Evolutionary conservation across 2,113 vertebrate genomes (phyloP), one percentile per base, ranked within the genome.

Genomic region (Mystacornis crossleyi): DNA sequence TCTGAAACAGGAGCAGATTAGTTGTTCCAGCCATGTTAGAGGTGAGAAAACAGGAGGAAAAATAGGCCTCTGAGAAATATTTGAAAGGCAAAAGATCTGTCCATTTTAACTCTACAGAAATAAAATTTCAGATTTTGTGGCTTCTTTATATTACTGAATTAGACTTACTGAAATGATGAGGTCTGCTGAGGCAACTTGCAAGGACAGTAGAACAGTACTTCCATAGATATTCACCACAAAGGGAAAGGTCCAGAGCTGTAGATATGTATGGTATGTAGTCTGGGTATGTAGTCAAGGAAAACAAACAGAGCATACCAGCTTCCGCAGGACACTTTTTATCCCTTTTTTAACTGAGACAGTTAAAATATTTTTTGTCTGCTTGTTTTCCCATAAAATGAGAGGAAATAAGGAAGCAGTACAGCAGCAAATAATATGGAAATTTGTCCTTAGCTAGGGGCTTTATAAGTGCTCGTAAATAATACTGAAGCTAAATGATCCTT

Each of bases 371-470:
- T 58, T 58, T 67, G 34, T 80, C 69, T 58, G 40, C 48, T 86
- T 62, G 15, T 66, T 34, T 45, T 77, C 61, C 69, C 61, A 81
- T 78, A 54, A 29, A 84, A 65, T 65, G 67, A 67, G 31, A 61
- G 43, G n/a, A 82, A 95, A 93, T 91, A 95, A 73, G 65, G 65
- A 94, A 94, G 74, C 17, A 90, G 45, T 47, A 91, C 43, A 74
- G 58, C 23, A 82, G 54, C 38, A 96, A 75, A 69, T 91, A 93
- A 90, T 92, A 97, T 60, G 79, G 81, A 96, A 97, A 97, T 96
- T 72, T 61, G 23, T 95, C 83, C 77, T 92, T 83, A 95, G 78
- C 81, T 95, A 51, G 62, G 34, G 74, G 42, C 83, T 90, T 83
- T 81, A 28, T 89, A 92, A 92, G 26, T 82, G 34, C 64, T 84